Percentiles rank a stretch among this genome's conserved stretches.
These are phyloP conservation scores for Apocheima hispidaria DNA, from an alignment of 2,888 invertebrate genomes.

Conservation along the genomic window DNA sequence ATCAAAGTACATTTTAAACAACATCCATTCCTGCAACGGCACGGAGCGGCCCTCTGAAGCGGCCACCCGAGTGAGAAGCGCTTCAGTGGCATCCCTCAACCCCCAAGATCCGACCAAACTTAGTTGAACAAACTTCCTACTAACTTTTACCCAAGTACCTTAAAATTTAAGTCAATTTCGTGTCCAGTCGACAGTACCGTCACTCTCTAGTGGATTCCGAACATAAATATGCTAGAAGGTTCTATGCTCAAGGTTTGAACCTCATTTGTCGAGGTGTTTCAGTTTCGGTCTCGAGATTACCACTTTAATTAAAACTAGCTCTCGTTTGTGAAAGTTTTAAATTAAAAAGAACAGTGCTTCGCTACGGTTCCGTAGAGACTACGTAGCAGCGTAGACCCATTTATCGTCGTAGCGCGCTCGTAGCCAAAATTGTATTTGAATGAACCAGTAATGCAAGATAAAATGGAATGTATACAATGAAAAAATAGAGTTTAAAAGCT, in stretches of 20 bases:
- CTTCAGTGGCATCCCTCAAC: constrained; percentile 41
- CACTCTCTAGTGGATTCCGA: constrained; percentile 52
- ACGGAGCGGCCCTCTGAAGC: constrained; percentile 20
- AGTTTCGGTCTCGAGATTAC: constrained; percentile 12
- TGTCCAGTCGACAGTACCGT: constrained; percentile 55
- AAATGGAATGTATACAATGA: constrained; percentile 1
- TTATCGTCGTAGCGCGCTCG: constrained; percentile 24
- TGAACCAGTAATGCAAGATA: constrained; percentile 11
- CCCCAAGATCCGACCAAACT: constrained; percentile 62
- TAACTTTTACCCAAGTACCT: constrained; percentile 72
- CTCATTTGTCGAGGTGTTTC: constrained; percentile 33
- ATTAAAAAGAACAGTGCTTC: constrained; percentile 20
- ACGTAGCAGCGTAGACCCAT: constrained; percentile 19
- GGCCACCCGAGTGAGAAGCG: constrained; percentile 48
- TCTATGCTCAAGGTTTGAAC: constrained; percentile 39
- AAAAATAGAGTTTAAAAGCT: constrained; percentile 5
- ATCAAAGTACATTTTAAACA: constrained; percentile 32
- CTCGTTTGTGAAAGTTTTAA: constrained; percentile 30
- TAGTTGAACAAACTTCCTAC: constrained; percentile 62
- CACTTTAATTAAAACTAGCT: constrained; percentile 22
- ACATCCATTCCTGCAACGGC: constrained; percentile 19
- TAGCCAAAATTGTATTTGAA: constrained; percentile 18
- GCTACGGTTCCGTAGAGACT: constrained; percentile 27
- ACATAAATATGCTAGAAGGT: constrained; percentile 53
- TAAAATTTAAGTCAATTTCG: constrained; percentile 78